A percentile compares a stretch with the other conserved stretches of the same genome.
These are phyloP conservation scores for Arctocebus calabarensis DNA, from an alignment of 2,797 vertebrate genomes.

Conservation along the genomic window DNA sequence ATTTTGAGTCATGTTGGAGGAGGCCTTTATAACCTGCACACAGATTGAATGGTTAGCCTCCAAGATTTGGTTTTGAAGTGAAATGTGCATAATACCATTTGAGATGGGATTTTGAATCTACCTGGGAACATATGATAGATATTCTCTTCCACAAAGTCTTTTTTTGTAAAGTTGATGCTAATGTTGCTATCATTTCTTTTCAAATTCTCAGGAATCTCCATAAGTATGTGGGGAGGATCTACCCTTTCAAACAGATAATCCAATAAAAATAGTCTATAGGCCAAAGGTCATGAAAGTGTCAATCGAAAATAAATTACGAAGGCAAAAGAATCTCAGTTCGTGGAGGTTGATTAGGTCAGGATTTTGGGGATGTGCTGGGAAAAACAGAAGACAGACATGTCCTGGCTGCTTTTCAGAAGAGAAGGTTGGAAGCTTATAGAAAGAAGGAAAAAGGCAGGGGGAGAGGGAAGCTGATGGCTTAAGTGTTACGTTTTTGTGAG, in stretches of 20 bases:
- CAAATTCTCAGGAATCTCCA: background rate
- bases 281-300: background rate
- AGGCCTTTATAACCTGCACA: background rate
- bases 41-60: background rate
- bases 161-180: background rate
- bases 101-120: constrained; percentile 26
- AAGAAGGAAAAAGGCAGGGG: no score
- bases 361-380: background rate
- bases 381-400: background rate
- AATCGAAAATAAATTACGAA: background rate
- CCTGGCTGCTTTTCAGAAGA: no score
- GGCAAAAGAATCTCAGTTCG: background rate
- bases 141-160: background rate
- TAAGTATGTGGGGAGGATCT: background rate
- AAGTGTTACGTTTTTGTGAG: no score
- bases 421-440: no score
- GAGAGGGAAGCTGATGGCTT: no score
- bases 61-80: background rate
- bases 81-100: background rate
- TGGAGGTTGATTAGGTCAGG: background rate
- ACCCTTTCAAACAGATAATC: background rate
- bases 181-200: background rate
- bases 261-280: background rate
- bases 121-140: background rate
- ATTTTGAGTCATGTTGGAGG: background rate